These are phyloP conservation scores for Notolabrus celidotus DNA, from an alignment of 2,797 vertebrate genomes.

Conservation along the genomic window DNA sequence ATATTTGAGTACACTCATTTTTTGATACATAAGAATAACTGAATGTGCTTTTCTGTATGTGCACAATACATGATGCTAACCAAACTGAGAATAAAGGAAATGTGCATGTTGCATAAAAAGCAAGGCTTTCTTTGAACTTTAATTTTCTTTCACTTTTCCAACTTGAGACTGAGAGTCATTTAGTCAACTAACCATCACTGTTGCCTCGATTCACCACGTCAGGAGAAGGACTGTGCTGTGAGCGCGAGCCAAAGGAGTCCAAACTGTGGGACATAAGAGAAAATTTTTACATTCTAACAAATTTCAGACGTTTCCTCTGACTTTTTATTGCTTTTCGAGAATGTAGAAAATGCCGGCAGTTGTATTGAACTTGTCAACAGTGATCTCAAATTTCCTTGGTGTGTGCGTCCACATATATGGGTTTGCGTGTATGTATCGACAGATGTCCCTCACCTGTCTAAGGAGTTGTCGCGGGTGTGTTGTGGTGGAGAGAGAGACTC, in stretches of 20 bases:
- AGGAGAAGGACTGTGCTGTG: constrained; percentile 94
- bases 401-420: not conserved
- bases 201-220: constrained; percentile 93
- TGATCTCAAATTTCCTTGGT: not conserved
- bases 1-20: constrained; percentile 14
- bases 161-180: constrained; percentile 1
- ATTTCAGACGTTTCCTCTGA: not conserved
- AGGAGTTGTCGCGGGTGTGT: constrained; percentile 95
- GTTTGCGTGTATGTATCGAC: constrained; percentile 15
- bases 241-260: constrained; percentile 96
- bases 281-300: not conserved
- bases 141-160: not conserved
- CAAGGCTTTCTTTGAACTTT: not conserved
- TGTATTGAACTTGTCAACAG: not conserved
- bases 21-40: not conserved
- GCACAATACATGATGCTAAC: too few relatives aligned
- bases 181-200: constrained; percentile 89
- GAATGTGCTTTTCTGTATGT: not conserved
- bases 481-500: constrained; percentile 95
- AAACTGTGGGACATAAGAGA: constrained; percentile 85
- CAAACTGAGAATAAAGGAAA: not conserved
- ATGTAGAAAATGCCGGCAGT: not conserved
- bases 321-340: not conserved
- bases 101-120: not conserved
- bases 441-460: constrained; percentile 88